phyloP scores from a whole-genome alignment of 2,113 vertebrate species.

The Salvelinus namaycush region DNA sequence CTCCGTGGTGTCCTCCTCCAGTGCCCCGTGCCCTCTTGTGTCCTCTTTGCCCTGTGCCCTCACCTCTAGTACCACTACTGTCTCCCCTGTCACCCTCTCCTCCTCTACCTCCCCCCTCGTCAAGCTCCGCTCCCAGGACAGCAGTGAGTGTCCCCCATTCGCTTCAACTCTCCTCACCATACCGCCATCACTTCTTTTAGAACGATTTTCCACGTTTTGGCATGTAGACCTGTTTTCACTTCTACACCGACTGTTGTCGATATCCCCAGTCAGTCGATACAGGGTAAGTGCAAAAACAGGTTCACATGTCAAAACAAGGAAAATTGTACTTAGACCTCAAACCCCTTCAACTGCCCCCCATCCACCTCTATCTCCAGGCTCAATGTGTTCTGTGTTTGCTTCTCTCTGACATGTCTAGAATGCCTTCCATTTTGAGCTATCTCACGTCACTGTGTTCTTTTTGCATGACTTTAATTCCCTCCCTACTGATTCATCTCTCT shows the following conservation, averaged over 20 bases:
- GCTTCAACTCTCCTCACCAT: not conserved
- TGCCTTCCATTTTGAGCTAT: too few relatives aligned
- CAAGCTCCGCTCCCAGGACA: slow-evolving; percentile 84
- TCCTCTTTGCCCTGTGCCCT: slow-evolving; percentile 28
- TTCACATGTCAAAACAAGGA: too few relatives aligned
- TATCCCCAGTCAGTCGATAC: too few relatives aligned
- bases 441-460: not conserved
- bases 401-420: too few relatives aligned
- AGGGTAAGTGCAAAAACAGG: too few relatives aligned
- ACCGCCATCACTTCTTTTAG: not conserved
- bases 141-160: slow-evolving; percentile 79
- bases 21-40: slow-evolving; percentile 75
- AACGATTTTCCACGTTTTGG: not conserved
- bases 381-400: too few relatives aligned
- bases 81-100: slow-evolving; percentile 82
- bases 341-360: too few relatives aligned
- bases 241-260: too few relatives aligned
- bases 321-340: too few relatives aligned
- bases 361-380: too few relatives aligned
- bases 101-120: slow-evolving; percentile 79
- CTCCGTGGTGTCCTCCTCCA: slow-evolving; percentile 81
- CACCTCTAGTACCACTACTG: slow-evolving; percentile 71
- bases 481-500: not conserved
- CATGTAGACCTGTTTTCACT: too few relatives aligned
- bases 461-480: not conserved